Base-by-base conservation (phyloP, 2,888 invertebrate species). In the Eupithecia abbreviata region DNA sequence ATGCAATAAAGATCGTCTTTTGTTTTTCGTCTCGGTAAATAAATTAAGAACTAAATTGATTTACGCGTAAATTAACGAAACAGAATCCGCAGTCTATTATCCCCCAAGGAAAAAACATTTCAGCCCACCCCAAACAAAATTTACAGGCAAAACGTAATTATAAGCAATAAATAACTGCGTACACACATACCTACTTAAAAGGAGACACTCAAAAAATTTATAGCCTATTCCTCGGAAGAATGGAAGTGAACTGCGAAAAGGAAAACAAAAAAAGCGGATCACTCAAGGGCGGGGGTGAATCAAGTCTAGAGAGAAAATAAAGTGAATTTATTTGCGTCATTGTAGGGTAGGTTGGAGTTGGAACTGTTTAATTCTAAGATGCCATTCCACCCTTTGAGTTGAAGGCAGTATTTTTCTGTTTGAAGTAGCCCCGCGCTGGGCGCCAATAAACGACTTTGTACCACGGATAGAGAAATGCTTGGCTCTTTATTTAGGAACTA, bases 201-300 rank as follows among this genome's bases (percentile, higher is more conserved):
- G 86, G 85, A 85, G 84, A 86, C 90, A 88, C 87, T 88, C 86
- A 83, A 84, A 83, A 88, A 91, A 93, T 93, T 93, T 93, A 93
- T 93, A 85, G 90, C 89, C 89, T 85, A 85, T 88, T 88, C 89
- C 89, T 90, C 87, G 89, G 83, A 85, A 85, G 82, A 84, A 81
- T 82, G 80, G 79, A 78, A 84, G 83, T 82, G 84, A 83, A 84
- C 83, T 87, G 85, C 84, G 87, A 88, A 89, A 86, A 88, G 87
- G 85, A 86, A 87, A 86, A 85, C 90, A 47, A 88, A 87, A 86
- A 86, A 90, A 86, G 86, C 85, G 88, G 89, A 92, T 92, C 92
- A 92, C 90, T 91, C 87, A 78, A 77, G 82, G 87, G 88, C 87
- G 84, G 88, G 62, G 90, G 89, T 90, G 92, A 91, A 92, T 92